Evolutionary conservation across 2,113 vertebrate species (phyloP), one percentile per base, ranked within the genome.

Genomic region (Mesocricetus auratus): DNA sequence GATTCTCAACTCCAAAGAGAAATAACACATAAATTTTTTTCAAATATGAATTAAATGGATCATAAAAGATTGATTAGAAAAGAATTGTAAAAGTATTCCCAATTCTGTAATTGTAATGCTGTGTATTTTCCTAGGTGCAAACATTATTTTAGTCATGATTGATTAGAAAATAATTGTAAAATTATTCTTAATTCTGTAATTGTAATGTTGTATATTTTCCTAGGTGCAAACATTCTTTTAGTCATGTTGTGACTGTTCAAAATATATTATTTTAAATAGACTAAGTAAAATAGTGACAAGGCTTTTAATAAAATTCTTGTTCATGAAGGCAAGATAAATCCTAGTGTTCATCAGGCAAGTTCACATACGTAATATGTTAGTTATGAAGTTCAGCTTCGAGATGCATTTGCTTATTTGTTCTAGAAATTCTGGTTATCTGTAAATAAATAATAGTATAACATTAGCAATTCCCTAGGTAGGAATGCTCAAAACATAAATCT

Each of bases 1-100:
- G 42, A 93, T 83, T 92, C 11, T 90, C 26, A 39, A 92, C n/a
- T 92, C 56, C 53, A 86, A 92, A 66, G 21, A 93, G 33, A 93
- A 96, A 89, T 33, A 64, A 77, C 12, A 77, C 53, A 68, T 71
- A 2, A 68, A 69, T 85, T 50, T 66, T 33, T 77, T 86, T 42
- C n/a, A 92, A 16, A 91, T 78, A 77, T 50, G 86, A 83, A 45
- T 91, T 24, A 74, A 68, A 77, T 74, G 24, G 3, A 69, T 73
- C 82, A 68, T 86, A 68, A 92, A 94, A 3, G 2, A 93, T 29
- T 42, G 13, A 71, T 93, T 68, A 94, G 26, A 66, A 71, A 92
- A 29, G 42, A 71, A 56, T 53, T 81, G 45, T 0, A 73, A 56
- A 68, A 39, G 69, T 42, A 45, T 96, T 93, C 39, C 31, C 29